Evolutionary conservation across 2,113 vertebrate species (phyloP).

Genomic region (Saimiri boliviensis): DNA sequence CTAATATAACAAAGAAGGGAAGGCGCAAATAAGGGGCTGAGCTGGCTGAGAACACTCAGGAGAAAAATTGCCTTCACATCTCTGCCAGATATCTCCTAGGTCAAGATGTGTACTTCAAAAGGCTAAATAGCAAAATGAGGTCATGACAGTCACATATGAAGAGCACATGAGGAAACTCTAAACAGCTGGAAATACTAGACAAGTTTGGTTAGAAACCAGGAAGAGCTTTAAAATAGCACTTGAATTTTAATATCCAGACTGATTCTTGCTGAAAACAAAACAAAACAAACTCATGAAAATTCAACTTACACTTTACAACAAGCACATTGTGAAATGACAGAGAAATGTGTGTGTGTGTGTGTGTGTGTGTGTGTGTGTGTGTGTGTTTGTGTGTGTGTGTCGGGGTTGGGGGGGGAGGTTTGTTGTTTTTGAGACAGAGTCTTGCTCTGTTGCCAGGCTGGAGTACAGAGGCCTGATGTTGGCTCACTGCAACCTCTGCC

Average conservation of each 20-base stretch:
- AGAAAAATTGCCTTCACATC: not conserved
- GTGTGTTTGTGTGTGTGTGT: no score
- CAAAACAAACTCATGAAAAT: not conserved
- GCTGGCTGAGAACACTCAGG: no score
- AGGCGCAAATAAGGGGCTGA: not conserved
- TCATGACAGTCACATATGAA: not conserved
- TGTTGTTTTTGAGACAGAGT: no score
- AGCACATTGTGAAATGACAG: not conserved
- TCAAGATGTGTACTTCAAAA: not conserved
- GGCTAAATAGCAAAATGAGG: not conserved
- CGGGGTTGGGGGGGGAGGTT: rapidly evolving
- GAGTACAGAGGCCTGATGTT: no score
- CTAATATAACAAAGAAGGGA: not conserved
- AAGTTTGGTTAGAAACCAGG: not conserved
- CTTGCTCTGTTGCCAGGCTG: no score
- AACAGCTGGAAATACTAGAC: not conserved
- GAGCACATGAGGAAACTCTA: not conserved
- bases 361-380: no score
- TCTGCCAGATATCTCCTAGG: no score
- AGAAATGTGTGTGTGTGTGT: not conserved
- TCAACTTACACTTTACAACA: no score
- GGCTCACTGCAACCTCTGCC: no score
- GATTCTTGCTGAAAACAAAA: not conserved
- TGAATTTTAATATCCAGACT: rapidly evolving
- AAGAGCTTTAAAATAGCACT: not conserved